Evolutionary conservation across 2,888 invertebrate genomes (phyloP).

Genomic region (Caenorhabditis zanzibari): DNA sequence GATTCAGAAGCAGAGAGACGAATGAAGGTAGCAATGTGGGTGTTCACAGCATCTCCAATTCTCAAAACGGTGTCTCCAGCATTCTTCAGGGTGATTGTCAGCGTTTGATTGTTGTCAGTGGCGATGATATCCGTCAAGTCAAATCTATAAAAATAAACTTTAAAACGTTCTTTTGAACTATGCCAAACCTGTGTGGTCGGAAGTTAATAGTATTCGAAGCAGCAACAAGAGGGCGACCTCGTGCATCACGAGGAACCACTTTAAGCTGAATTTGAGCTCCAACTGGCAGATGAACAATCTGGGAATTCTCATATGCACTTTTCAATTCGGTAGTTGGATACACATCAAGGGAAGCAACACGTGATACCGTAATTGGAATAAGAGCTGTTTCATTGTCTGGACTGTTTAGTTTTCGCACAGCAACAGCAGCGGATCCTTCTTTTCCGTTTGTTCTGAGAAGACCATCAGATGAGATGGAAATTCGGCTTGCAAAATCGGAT

Average conservation of each 20-base stretch:
- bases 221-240: slow-evolving; percentile 70
- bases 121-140: slow-evolving; percentile 77
- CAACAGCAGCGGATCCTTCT: slow-evolving; percentile 70
- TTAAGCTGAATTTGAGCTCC: slow-evolving; percentile 69
- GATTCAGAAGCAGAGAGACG: slow-evolving; percentile 71
- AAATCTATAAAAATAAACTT: slow-evolving; percentile 62
- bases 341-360: slow-evolving; percentile 73
- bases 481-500: slow-evolving; percentile 40
- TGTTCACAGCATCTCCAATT: slow-evolving; percentile 74
- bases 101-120: slow-evolving; percentile 69
- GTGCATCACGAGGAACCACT: slow-evolving; percentile 69
- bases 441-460: slow-evolving; percentile 61
- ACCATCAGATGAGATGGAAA: slow-evolving; percentile 63
- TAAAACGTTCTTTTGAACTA: neutral
- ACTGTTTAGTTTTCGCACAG: slow-evolving; percentile 49
- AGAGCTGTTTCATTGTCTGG: slow-evolving; percentile 72
- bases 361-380: slow-evolving; percentile 72
- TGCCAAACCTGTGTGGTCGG: slow-evolving; percentile 72
- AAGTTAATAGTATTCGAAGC: slow-evolving; percentile 67
- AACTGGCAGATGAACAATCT: slow-evolving; percentile 67
- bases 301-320: slow-evolving; percentile 41
- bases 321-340: slow-evolving; percentile 48
- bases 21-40: slow-evolving; percentile 69
- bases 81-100: slow-evolving; percentile 73
- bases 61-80: slow-evolving; percentile 78